Conservation (phyloP, 2,888 invertebrate genomes). For the Cancer borealis region DNA sequence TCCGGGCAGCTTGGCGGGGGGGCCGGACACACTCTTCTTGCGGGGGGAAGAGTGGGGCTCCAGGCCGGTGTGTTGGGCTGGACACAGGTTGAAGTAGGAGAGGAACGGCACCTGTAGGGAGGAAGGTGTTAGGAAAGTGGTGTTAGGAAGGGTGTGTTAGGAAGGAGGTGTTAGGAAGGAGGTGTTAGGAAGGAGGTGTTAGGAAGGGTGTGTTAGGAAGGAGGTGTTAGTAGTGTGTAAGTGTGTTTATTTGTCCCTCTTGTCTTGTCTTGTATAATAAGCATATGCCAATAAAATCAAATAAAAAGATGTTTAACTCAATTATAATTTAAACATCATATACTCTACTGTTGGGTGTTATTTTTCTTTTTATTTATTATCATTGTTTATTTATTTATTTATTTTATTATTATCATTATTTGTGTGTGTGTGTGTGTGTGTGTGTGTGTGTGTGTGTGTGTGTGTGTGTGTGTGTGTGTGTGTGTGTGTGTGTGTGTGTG, state of each 20-base stretch:
- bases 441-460: no score
- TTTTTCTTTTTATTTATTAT: no score
- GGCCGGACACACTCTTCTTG: constrained; percentile 61
- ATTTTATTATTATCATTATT: no score
- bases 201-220: background rate
- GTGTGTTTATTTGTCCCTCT: background rate
- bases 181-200: background rate
- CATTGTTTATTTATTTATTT: no score
- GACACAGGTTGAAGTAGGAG: constrained; percentile 72
- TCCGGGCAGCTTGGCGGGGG: constrained; percentile 49
- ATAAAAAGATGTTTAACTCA: no score
- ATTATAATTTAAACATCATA: no score
- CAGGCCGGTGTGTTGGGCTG: constrained; percentile 72
- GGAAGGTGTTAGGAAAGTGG: background rate
- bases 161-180: background rate
- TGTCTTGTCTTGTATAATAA: background rate
- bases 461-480: background rate
- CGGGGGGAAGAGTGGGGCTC: constrained; percentile 74
- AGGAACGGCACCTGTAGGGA: constrained; percentile 73
- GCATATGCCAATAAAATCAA: no score
- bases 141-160: background rate
- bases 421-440: no score
- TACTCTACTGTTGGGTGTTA: no score
- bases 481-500: constrained; percentile 2
- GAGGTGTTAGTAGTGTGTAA: background rate